Evolutionary conservation across 2,888 invertebrate genomes (phyloP), one percentile per base, ranked within the genome.

Genomic region (Leptinotarsa rubiginosa): DNA sequence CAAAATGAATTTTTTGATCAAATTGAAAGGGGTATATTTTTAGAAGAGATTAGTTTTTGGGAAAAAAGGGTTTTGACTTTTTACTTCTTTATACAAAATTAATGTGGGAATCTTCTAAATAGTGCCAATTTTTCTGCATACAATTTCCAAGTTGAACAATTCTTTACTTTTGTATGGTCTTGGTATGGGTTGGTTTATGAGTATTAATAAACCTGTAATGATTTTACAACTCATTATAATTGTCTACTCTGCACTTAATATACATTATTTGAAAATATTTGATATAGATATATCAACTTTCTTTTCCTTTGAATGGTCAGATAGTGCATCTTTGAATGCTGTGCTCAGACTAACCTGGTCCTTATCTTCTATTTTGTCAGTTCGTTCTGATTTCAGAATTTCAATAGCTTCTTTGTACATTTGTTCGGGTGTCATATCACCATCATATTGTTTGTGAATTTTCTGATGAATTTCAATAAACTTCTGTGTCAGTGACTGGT

Each of bases 381-480:
- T 78, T 41, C 78, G 75, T 77, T 88, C 87, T 70, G 86, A 85
- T 49, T 87, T 86, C 22, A 90, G 77, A 69, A 89, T 81, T 66
- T 89, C 89, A 20, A 89, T 78, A 1, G 91, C 88, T 4, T 89
- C 87, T 65, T 88, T 87, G 77, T 89, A 89, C 16, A 91, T 82
- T 78, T 88, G 86, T 71, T 92, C 90, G n/a, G 89, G 88, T 80
- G 90, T 89, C 31, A 65, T 83, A 2, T 90, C 85, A 0, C 90
- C 91, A 82, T 90, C 90, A 0, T 84, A 83, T 67, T 85, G 82
- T 47, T 86, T 83, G 84, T 91, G 89, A 13, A 94, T 82, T 75
- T 90, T 89, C 59, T 91, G 88, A 81, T 93, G 93, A 76, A 91
- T 90, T 52, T 90, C 87, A 16, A 94, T 87, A 80, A 93, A 92